phyloP scores from a whole-genome alignment of 2,113 vertebrate species.

The Protobothrops flavoviridis region DNA sequence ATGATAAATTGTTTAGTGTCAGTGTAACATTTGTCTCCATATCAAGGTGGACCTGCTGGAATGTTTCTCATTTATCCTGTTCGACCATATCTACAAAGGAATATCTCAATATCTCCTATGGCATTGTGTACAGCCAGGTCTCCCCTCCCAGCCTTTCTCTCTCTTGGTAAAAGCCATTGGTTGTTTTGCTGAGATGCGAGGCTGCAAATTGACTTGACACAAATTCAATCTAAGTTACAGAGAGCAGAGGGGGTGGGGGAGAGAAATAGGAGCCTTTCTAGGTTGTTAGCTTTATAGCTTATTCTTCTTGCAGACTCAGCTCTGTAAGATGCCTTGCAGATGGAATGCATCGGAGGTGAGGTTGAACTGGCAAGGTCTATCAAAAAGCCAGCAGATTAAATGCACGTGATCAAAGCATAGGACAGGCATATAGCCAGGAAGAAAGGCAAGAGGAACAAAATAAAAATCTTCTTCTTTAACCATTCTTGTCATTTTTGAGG shows the following conservation, averaged over 20 bases:
- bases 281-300: conserved; percentile 48
- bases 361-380: conserved; percentile 61
- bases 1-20: background rate
- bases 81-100: conserved; percentile 12
- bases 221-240: conserved; percentile 40
- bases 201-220: conserved; percentile 37
- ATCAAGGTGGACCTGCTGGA: background rate
- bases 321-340: conserved; percentile 62
- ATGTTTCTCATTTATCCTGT: conserved; percentile 9
- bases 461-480: conserved; percentile 8
- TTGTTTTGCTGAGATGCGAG: conserved; percentile 14
- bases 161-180: conserved; percentile 28
- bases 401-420: conserved; percentile 49
- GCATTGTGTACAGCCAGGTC: background rate
- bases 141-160: background rate
- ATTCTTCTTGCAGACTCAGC: conserved; percentile 54
- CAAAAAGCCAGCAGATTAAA: conserved; percentile 68
- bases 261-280: conserved; percentile 31
- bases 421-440: conserved; percentile 34
- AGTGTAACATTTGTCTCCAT: background rate
- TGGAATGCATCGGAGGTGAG: conserved; percentile 44
- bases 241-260: conserved; percentile 18
- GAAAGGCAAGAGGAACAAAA: conserved; percentile 39
- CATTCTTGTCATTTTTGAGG: background rate
- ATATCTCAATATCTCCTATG: conserved; percentile 21